phyloP scores from a whole-genome alignment of 2,888 invertebrate genomes.

The Pomacea canaliculata region DNA sequence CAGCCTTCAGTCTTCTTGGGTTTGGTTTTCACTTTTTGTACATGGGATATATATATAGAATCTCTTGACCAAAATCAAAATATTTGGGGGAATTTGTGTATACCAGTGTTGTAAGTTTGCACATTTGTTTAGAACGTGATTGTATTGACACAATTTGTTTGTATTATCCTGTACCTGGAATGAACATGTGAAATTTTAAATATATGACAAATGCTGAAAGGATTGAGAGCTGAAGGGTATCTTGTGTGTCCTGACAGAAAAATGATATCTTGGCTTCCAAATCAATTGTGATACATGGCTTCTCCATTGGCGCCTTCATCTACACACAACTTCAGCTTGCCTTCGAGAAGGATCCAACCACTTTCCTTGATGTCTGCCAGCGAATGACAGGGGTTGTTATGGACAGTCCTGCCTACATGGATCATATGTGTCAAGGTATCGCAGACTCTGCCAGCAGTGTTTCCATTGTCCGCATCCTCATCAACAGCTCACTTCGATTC shows the following conservation, averaged over 20 bases:
- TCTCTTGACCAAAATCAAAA: too few species aligned
- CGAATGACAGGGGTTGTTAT: conserved; percentile 12
- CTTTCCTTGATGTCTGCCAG: not conserved
- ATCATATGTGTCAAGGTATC: conserved; percentile 20
- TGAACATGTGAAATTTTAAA: too few species aligned
- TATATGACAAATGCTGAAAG: too few species aligned
- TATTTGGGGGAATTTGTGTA: too few species aligned
- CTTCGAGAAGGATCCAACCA: not conserved
- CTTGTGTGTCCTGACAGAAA: conserved; percentile 1
- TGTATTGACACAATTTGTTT: too few species aligned
- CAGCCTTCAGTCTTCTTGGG: too few species aligned
- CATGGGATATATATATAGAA: too few species aligned
- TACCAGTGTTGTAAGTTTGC: too few species aligned
- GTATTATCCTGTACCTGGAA: too few species aligned
- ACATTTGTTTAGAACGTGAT: too few species aligned
- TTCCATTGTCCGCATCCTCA: not conserved
- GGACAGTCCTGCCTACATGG: conserved; percentile 26
- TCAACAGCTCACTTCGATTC: not conserved
- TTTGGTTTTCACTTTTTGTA: too few species aligned
- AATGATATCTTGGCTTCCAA: conserved; percentile 1
- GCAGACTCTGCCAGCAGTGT: conserved; percentile 14
- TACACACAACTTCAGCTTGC: conserved; percentile 21
- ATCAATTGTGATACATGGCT: conserved; percentile 18
- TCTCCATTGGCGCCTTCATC: conserved; percentile 25
- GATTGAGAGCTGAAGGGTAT: too few species aligned